A percentile compares a stretch with the other conserved stretches of the same genome.
phyloP scores from a whole-genome alignment of 2,113 vertebrate genomes.

The Apodemus speciosus region DNA sequence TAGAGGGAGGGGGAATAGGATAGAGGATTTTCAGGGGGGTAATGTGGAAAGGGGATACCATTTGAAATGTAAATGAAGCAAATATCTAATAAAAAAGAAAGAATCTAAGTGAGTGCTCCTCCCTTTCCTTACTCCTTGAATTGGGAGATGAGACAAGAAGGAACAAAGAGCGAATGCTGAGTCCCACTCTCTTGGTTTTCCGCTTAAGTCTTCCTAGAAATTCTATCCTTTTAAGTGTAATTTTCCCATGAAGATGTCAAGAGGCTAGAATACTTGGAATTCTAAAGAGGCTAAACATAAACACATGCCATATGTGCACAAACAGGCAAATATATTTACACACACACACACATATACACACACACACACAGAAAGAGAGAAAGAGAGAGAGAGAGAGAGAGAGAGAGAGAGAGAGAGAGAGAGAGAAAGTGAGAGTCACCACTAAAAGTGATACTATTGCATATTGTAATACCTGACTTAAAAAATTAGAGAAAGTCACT shows the following conservation, averaged over 20 bases:
- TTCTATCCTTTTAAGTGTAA: too few species aligned
- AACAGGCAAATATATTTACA: not conserved
- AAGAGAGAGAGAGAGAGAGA: not conserved
- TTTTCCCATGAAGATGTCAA: conserved; percentile 8
- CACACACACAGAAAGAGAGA: not conserved
- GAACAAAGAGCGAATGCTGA: not conserved
- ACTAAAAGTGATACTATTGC: not conserved
- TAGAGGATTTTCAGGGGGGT: too few species aligned
- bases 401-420: not conserved
- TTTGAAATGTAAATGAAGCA: too few species aligned
- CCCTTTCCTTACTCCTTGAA: too few species aligned
- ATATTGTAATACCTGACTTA: not conserved
- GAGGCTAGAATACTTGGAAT: not conserved
- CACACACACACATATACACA: not conserved
- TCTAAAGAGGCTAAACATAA: not conserved
- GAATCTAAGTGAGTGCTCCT: too few species aligned
- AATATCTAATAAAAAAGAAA: too few species aligned
- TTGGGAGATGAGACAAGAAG: not conserved
- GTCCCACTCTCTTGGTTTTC: not conserved
- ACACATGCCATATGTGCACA: not conserved
- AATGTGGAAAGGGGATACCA: too few species aligned
- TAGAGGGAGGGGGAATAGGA: too few species aligned
- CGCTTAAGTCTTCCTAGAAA: not conserved
- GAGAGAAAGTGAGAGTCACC: not conserved
- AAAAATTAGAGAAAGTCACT: not conserved